phyloP scores from a whole-genome alignment of 2,113 vertebrate species.

The Paracanthobrama guichenoti region DNA sequence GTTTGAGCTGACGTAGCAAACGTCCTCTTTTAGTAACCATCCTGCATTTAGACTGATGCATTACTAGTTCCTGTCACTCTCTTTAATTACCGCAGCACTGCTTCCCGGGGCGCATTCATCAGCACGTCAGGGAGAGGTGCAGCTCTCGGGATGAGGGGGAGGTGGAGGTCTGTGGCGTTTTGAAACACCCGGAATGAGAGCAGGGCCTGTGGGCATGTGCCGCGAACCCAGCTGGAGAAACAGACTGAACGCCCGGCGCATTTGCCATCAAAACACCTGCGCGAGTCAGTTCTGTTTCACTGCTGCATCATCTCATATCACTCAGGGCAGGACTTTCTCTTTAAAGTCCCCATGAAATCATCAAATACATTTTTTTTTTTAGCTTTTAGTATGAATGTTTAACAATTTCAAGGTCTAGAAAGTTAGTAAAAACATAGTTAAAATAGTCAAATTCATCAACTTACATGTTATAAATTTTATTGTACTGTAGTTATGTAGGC shows the following conservation, averaged over 20 bases:
- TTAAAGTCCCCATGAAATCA: not conserved
- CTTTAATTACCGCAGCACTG: constrained; percentile 39
- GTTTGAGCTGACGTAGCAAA: constrained; percentile 10
- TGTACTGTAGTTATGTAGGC: too few species aligned
- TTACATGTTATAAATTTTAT: too few species aligned
- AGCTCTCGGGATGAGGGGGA: not conserved
- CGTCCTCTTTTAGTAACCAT: constrained; percentile 12
- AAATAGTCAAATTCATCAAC: too few species aligned
- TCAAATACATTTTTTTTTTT: too few species aligned
- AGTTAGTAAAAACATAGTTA: too few species aligned
- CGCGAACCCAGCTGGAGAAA: constrained; percentile 11
- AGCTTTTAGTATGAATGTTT: too few species aligned
- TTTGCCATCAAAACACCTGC: constrained; percentile 1
- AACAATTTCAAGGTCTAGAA: too few species aligned
- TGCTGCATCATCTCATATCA: not conserved
- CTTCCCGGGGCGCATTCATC: constrained; percentile 24
- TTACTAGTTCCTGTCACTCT: constrained; percentile 46
- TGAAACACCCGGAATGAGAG: constrained; percentile 7
- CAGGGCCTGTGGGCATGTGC: constrained; percentile 18
- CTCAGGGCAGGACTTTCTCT: not conserved
- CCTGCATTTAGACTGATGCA: constrained; percentile 53
- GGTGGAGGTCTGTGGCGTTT: constrained; percentile 6
- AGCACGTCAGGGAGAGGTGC: not conserved
- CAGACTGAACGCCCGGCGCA: not conserved
- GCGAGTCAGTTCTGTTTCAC: not conserved